Conservation (phyloP, 2,888 invertebrate species). For the Ophioninae sp. region DNA sequence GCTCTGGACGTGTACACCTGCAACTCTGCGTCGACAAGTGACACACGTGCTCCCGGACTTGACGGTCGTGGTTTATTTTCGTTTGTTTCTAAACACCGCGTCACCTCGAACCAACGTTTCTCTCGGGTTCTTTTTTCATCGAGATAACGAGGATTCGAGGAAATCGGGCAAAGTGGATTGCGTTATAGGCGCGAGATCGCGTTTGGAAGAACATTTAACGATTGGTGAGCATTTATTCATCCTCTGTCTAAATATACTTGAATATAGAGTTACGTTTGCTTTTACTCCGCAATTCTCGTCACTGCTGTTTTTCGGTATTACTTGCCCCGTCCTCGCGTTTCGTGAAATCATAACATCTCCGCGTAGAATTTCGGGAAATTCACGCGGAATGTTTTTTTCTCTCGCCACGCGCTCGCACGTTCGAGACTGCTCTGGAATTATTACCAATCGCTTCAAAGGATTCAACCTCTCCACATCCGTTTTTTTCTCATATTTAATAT, state of each 20-base stretch:
- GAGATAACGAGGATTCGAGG: conserved; percentile 18
- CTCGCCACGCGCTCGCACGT: background rate
- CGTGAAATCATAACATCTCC: background rate
- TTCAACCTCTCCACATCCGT: background rate
- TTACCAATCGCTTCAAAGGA: background rate
- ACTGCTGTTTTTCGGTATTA: background rate
- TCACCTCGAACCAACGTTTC: conserved; percentile 6
- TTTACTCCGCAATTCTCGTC: conserved; percentile 2
- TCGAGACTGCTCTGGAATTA: background rate
- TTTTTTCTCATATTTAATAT: background rate
- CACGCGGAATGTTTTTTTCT: background rate
- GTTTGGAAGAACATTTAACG: conserved; percentile 75
- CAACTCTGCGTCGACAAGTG: conserved; percentile 27
- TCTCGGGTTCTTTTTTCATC: background rate
- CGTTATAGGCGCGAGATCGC: conserved; percentile 69
- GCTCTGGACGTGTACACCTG: conserved; percentile 29
- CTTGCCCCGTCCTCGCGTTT: background rate
- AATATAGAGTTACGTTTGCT: conserved; percentile 20
- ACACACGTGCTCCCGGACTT: conserved; percentile 39
- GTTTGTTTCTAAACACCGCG: background rate
- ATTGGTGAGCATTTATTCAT: conserved; percentile 76
- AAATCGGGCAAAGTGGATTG: conserved; percentile 75
- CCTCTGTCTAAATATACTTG: conserved; percentile 1
- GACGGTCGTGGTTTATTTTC: background rate
- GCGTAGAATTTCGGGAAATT: background rate